Base-by-base conservation (phyloP, 2,797 vertebrate genomes). In the Galago senegalensis region DNA sequence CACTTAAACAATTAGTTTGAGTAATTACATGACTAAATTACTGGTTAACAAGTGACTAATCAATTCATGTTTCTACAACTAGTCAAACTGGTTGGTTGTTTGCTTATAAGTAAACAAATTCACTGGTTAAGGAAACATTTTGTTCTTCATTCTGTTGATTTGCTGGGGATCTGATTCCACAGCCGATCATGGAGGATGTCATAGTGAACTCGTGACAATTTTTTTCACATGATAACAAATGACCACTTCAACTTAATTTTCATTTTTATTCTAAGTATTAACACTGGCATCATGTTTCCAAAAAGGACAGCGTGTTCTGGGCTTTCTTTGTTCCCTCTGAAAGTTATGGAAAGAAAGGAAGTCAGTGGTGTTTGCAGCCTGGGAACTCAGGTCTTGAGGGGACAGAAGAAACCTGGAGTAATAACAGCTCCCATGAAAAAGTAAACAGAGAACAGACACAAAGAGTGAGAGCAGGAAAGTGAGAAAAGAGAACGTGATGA, bases 321-420 rank as follows among this genome's bases (percentile, higher is more conserved):
- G 70, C 80, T 95, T 97, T 46, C 27, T 87, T 91, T 63, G 29
- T 53, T 97, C 49, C n/a, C 34, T 94, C 89, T 96, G 91, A 67
- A 95, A 94, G 37, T 93, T 72, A 96, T 94, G 83, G 89, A 3
- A 21, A 77, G 37, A 21, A 83, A 94, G 75, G 34, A 87, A 93
- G 21, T 83, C 81, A 75, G 27, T 91, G 43, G n/a, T 69, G 10
- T 67, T 87, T 94, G 31, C 56, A 89, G 65, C 67, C 69, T 72
- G n/a, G 46, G 40, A 94, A 79, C 29, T 87, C 43, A 91, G 80
- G n/a, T 53, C 37, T 79, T 49, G 9, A 82, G 58, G 73, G 95
- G 20, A 95, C 43, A 89, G 16, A 85, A 8, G 63, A 63, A 85
- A 95, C 73, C 17, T 46, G 5, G 34, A 21, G 17, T 81, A 89